Evolutionary conservation across 2,888 invertebrate genomes (phyloP).

Genomic region (Leptarthrus brevirostris): DNA sequence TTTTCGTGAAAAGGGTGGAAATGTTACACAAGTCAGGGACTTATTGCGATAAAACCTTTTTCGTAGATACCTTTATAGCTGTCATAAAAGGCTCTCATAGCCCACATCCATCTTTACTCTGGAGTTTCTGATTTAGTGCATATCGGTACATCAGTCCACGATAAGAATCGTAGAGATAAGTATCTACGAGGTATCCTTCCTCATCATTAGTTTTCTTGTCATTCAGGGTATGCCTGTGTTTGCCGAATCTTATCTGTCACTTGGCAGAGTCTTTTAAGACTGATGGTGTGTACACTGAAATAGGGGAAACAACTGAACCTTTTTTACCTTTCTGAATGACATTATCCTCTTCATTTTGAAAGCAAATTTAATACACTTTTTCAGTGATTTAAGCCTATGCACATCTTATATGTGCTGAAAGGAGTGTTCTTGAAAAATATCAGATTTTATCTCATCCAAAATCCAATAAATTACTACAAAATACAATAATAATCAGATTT

Average conservation of each 20-base stretch:
- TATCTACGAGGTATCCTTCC: constrained; percentile 35
- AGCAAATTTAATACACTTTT: constrained; percentile 36
- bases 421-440: too few relatives aligned
- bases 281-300: constrained; percentile 5
- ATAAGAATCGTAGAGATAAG: constrained; percentile 22
- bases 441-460: too few relatives aligned
- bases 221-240: not conserved
- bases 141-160: constrained; percentile 27
- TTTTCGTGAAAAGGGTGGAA: constrained; percentile 2
- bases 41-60: constrained; percentile 39
- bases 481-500: too few relatives aligned
- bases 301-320: not conserved
- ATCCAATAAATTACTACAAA: too few relatives aligned
- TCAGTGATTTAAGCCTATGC: not conserved
- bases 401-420: too few relatives aligned
- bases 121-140: constrained; percentile 20
- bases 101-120: constrained; percentile 19
- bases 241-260: constrained; percentile 31
- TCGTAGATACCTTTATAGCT: constrained; percentile 26
- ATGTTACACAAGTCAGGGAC: constrained; percentile 29
- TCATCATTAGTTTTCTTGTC: constrained; percentile 38
- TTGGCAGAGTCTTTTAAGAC: constrained; percentile 14
- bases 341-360: constrained; percentile 36
- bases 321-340: constrained; percentile 29
- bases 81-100: constrained; percentile 13